Percentiles rank a stretch among this genome's conserved stretches.
Conservation (phyloP, 2,888 invertebrate species). For the Tortrix viridana region DNA sequence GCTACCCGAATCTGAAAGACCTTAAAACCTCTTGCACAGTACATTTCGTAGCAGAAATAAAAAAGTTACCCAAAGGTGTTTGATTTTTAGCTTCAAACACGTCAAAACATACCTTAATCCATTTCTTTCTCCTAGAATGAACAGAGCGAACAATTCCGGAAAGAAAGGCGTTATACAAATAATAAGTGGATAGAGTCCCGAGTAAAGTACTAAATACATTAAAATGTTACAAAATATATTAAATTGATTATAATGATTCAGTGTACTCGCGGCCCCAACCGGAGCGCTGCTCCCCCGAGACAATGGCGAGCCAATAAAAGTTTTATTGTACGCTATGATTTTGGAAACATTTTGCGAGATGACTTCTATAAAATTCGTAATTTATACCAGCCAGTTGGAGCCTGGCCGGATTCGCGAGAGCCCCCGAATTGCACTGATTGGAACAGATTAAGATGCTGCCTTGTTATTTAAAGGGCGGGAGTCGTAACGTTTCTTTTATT, state of each 20-base stretch:
- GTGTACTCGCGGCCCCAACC: slow-evolving; percentile 10
- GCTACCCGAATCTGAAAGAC: too few relatives aligned
- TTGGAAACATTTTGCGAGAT: slow-evolving; percentile 75
- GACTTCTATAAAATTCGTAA: slow-evolving; percentile 76
- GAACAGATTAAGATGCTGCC: slow-evolving; percentile 17
- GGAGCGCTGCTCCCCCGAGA: slow-evolving; percentile 55
- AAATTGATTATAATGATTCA: neutral
- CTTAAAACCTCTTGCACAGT: too few relatives aligned
- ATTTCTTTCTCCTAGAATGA: too few relatives aligned
- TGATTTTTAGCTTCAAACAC: too few relatives aligned
- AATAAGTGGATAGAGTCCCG: too few relatives aligned
- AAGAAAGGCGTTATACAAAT: too few relatives aligned
- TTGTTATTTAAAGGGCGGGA: slow-evolving; percentile 5
- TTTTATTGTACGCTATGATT: slow-evolving; percentile 78
- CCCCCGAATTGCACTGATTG: slow-evolving; percentile 26
- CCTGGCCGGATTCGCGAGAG: slow-evolving; percentile 41
- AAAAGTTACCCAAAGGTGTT: too few relatives aligned
- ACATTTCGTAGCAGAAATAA: too few relatives aligned
- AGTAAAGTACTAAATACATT: too few relatives aligned
- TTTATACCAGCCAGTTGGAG: slow-evolving; percentile 63
- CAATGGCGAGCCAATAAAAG: slow-evolving; percentile 77
- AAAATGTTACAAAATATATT: neutral
- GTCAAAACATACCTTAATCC: too few relatives aligned
- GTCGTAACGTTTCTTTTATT: too few relatives aligned
- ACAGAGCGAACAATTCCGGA: too few relatives aligned